Conservation (phyloP, 2,888 invertebrate species). For the Apotomis capreana region DNA sequence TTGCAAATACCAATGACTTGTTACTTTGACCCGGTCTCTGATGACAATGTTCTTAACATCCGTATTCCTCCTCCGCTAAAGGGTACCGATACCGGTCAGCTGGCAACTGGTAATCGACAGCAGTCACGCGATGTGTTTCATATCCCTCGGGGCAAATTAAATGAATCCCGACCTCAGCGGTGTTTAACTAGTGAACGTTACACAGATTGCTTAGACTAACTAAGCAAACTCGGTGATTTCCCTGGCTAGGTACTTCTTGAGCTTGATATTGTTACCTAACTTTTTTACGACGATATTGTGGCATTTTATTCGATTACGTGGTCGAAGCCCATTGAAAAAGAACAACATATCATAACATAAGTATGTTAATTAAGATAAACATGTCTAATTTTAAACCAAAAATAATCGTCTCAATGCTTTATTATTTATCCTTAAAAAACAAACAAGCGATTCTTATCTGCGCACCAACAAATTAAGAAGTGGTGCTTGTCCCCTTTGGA, state of each 20-base stretch:
- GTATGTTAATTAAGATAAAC: neutral
- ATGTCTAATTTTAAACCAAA: neutral
- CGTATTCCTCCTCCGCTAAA: too few relatives aligned
- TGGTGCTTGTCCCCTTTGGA: conserved; percentile 12
- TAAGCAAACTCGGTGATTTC: neutral
- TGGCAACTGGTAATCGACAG: neutral
- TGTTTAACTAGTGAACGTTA: neutral
- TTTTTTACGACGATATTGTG: too few relatives aligned
- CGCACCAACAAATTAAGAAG: conserved; percentile 2
- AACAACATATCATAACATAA: too few relatives aligned
- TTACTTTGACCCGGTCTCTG: neutral
- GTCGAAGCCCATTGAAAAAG: too few relatives aligned
- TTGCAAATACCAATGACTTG: neutral
- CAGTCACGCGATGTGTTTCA: conserved; percentile 42
- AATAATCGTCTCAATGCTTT: neutral
- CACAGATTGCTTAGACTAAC: conserved; percentile 1
- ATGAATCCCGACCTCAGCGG: conserved; percentile 25
- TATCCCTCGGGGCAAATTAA: conserved; percentile 39
- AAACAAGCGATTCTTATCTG: neutral
- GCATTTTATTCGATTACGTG: too few relatives aligned
- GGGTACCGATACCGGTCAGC: neutral
- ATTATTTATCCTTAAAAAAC: neutral
- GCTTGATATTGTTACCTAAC: too few relatives aligned
- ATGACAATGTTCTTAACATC: too few relatives aligned
- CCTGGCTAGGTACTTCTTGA: neutral